A percentile compares a stretch with the other conserved stretches of the same genome.
Evolutionary conservation across 1,140 invertebrate species (phyloP).

Genomic region (Papilio machaon): DNA sequence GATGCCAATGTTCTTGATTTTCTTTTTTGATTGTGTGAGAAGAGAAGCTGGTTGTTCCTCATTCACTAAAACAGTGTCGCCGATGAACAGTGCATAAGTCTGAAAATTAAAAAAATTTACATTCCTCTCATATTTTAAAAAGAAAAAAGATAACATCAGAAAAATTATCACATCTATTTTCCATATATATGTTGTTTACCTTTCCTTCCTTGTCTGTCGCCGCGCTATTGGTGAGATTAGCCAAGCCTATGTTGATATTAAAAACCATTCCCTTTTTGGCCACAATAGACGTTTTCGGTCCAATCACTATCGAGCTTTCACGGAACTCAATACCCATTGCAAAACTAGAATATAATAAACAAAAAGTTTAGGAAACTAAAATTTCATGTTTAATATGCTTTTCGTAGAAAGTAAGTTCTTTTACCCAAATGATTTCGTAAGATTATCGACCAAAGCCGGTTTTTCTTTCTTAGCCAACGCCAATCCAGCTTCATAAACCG

Average conservation of each 20-base stretch:
- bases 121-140: not conserved
- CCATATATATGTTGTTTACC: conserved; percentile 48
- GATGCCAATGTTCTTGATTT: conserved; percentile 98
- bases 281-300: conserved; percentile 91
- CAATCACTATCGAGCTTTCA: conserved; percentile 96
- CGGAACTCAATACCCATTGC: conserved; percentile 99
- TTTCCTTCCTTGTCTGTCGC: conserved; percentile 94
- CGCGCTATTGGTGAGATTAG: conserved; percentile 92
- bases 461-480: conserved; percentile 94
- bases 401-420: conserved; percentile 59
- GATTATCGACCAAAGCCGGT: conserved; percentile 92
- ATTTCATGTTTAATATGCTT: conserved; percentile 34
- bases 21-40: conserved; percentile 96
- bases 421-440: conserved; percentile 96
- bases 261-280: conserved; percentile 98
- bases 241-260: conserved; percentile 96
- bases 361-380: conserved; percentile 27
- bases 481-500: conserved; percentile 94
- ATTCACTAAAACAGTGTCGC: conserved; percentile 97
- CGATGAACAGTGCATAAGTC: conserved; percentile 96
- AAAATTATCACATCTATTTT: not conserved
- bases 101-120: conserved; percentile 47
- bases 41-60: conserved; percentile 94
- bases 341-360: conserved; percentile 83
- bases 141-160: conserved; percentile 9